These are phyloP conservation scores for Clavelina lepadiformis DNA, from an alignment of 23 tunicate genomes.

Conservation along the genomic window DNA sequence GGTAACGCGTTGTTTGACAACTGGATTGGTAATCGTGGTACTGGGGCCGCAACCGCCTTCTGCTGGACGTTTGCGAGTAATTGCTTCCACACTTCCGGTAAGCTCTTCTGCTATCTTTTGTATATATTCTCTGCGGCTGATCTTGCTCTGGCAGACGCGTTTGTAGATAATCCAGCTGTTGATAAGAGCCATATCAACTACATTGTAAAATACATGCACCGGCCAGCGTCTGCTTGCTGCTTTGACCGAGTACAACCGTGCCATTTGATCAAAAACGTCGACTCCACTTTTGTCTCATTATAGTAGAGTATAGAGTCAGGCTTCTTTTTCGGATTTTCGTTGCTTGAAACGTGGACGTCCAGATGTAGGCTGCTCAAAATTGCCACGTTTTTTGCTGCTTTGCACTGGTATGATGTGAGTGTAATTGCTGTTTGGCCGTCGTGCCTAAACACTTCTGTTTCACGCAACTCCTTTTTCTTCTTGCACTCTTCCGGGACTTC, in stretches of 20 bases:
- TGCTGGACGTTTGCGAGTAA: background rate
- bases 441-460: conserved; percentile 23
- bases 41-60: background rate
- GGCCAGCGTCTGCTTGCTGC: conserved; percentile 28
- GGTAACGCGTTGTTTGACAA: conserved; percentile 11
- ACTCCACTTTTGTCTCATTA: conserved; percentile 1
- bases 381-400: conserved; percentile 18
- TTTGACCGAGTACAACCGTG: conserved; percentile 8
- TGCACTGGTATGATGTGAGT: conserved; percentile 19
- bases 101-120: conserved; percentile 23
- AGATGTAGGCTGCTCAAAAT: conserved; percentile 18
- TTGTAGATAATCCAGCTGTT: conserved; percentile 13
- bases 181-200: conserved; percentile 15
- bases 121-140: conserved; percentile 20
- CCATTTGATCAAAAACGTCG: conserved; percentile 1
- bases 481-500: conserved; percentile 19
- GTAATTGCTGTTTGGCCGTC: conserved; percentile 15
- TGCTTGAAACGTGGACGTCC: conserved; percentile 3
- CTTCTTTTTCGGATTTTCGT: conserved; percentile 9
- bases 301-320: conserved; percentile 6
- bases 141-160: conserved; percentile 14
- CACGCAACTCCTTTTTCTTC: conserved; percentile 5
- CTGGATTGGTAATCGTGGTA: conserved; percentile 3
- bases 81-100: background rate
- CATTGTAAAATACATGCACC: conserved; percentile 21